phyloP scores from a whole-genome alignment of 2,113 vertebrate genomes.

The Fulmarus glacialis region DNA sequence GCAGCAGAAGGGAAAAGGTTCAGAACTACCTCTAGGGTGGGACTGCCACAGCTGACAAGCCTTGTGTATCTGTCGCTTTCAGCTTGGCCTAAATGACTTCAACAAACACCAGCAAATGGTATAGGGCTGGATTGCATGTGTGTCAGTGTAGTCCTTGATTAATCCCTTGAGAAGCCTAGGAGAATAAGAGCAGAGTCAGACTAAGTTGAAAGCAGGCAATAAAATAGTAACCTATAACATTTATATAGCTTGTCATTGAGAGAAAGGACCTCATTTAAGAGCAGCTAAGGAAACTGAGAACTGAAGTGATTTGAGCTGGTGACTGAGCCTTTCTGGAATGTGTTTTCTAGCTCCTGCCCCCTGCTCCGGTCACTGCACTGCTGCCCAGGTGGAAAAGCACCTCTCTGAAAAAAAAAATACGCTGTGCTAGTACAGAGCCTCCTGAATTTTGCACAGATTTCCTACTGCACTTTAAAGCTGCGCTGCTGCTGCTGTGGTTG shows the following conservation, averaged over 20 bases:
- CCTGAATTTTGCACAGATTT: not conserved
- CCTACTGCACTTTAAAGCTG: conserved; percentile 40
- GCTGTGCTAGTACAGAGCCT: not conserved
- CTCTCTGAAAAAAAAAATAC: not conserved
- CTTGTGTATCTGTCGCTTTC: not conserved
- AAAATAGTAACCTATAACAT: not conserved
- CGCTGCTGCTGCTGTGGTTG: not conserved
- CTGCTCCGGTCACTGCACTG: not conserved
- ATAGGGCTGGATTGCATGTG: not conserved
- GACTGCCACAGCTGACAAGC: not conserved
- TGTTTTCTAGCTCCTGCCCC: not conserved
- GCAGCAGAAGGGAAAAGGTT: not conserved
- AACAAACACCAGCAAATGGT: not conserved
- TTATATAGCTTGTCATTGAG: not conserved
- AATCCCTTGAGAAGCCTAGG: not conserved
- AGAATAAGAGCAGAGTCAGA: not conserved
- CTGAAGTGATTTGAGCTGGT: not conserved
- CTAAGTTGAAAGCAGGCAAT: not conserved
- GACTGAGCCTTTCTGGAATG: not conserved
- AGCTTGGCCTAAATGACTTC: not conserved
- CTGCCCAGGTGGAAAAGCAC: not conserved
- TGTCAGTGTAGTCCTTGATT: not conserved
- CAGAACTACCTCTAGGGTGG: not conserved
- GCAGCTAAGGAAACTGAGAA: not conserved
- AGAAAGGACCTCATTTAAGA: not conserved